A percentile compares a stretch with the other conserved stretches of the same genome.
phyloP scores from a whole-genome alignment of 2,888 invertebrate genomes.

The Geotrupes spiniger region DNA sequence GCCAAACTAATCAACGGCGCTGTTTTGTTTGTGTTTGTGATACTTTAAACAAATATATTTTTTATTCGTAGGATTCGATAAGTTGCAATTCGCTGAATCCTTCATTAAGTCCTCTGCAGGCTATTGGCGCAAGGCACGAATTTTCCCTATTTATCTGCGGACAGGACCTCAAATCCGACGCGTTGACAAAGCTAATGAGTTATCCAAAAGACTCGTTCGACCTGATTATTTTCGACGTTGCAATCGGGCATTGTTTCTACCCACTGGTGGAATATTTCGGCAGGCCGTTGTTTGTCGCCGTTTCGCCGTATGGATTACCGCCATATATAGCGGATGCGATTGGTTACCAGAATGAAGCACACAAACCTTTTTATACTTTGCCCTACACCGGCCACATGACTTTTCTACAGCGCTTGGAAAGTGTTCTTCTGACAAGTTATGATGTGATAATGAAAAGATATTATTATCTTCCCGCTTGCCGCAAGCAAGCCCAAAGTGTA shows the following conservation, averaged over 20 bases:
- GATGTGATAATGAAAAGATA: constrained; percentile 20
- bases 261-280: constrained; percentile 29
- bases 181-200: constrained; percentile 21
- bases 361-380: constrained; percentile 31
- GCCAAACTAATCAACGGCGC: too few species aligned
- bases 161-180: constrained; percentile 22
- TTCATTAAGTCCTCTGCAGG: constrained; percentile 8
- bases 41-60: too few species aligned
- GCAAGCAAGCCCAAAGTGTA: constrained; percentile 25
- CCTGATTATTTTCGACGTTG: constrained; percentile 29
- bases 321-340: constrained; percentile 20
- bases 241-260: constrained; percentile 26
- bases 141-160: constrained; percentile 20
- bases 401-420: constrained; percentile 32
- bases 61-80: too few species aligned
- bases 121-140: constrained; percentile 12
- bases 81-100: too few species aligned
- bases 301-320: constrained; percentile 26
- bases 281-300: constrained; percentile 28
- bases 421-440: constrained; percentile 21
- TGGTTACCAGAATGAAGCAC: constrained; percentile 29
- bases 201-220: constrained; percentile 31
- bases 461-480: constrained; percentile 22
- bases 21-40: too few species aligned
- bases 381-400: constrained; percentile 30